These are phyloP conservation scores for Ostrea denselamellosa DNA, from an alignment of 1,140 invertebrate species.

Conservation along the genomic window DNA sequence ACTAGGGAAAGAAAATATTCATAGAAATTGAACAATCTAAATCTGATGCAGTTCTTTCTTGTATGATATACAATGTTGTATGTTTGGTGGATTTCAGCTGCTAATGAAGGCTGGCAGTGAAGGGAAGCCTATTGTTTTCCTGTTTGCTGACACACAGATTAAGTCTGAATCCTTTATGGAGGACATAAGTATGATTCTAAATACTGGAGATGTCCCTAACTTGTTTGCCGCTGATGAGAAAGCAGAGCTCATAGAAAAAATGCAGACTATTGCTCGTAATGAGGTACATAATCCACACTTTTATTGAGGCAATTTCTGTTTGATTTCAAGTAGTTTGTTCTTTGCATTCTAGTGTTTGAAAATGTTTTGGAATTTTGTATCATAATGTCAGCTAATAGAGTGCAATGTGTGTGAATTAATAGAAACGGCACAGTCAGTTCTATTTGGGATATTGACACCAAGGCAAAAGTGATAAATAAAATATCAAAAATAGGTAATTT, in stretches of 20 bases:
- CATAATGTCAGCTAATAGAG: not conserved
- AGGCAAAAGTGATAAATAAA: no score
- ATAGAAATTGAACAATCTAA: not conserved
- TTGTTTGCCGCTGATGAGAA: slow-evolving; percentile 79
- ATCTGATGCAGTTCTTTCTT: not conserved
- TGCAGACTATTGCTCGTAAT: slow-evolving; percentile 78
- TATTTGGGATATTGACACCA: not conserved
- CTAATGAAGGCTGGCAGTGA: slow-evolving; percentile 77
- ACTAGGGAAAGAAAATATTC: not conserved
- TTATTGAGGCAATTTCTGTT: not conserved
- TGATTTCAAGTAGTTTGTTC: not conserved
- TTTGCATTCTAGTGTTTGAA: not conserved
- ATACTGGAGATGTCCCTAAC: slow-evolving; percentile 80
- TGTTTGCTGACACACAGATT: slow-evolving; percentile 80
- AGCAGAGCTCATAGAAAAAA: slow-evolving; percentile 79
- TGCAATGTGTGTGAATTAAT: not conserved
- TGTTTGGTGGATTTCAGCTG: slow-evolving; percentile 66
- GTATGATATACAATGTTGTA: no score
- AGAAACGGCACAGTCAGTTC: not conserved
- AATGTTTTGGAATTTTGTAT: not conserved
- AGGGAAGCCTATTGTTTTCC: slow-evolving; percentile 78
- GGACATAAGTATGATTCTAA: slow-evolving; percentile 80
- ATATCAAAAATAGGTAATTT: no score
- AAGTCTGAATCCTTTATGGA: slow-evolving; percentile 80
- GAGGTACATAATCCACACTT: slow-evolving; percentile 67